Percentiles rank a stretch among this genome's conserved stretches.
Conservation (phyloP, 2,888 invertebrate genomes). For the Taphrorychus bicolor region DNA sequence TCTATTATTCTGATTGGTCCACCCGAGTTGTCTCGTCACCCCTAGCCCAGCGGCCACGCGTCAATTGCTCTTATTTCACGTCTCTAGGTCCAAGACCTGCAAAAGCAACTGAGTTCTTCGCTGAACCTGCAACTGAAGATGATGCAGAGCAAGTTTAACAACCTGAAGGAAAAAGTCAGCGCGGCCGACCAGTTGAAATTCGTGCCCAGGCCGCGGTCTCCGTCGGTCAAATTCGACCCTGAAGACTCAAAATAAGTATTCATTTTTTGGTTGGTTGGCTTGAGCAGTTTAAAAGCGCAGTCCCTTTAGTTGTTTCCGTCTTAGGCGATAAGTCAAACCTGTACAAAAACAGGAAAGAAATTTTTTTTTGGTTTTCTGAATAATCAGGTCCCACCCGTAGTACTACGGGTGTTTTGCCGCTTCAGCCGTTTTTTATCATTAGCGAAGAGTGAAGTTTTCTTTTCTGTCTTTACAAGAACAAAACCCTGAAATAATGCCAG, state of each 20-base stretch:
- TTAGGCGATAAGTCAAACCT: conserved; percentile 28
- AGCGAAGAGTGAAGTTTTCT: conserved; percentile 5
- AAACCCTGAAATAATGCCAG: conserved; percentile 37
- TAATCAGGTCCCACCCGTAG: background rate
- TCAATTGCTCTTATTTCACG: too few relatives aligned
- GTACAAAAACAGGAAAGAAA: conserved; percentile 39
- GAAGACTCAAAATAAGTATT: conserved; percentile 34
- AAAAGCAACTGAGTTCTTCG: conserved; percentile 78
- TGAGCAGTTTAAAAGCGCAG: conserved; percentile 8
- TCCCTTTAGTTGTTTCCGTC: background rate
- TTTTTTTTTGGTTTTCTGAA: conserved; percentile 7
- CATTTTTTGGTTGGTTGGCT: conserved; percentile 11
- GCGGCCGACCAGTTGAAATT: conserved; percentile 25
- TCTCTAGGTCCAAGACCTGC: conserved; percentile 72
- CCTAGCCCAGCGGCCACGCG: too few relatives aligned
- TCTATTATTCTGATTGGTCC: too few relatives aligned
- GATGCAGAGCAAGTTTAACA: conserved; percentile 78
- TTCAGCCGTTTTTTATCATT: conserved; percentile 7
- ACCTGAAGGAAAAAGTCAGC: conserved; percentile 68
- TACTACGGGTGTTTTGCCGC: conserved; percentile 15
- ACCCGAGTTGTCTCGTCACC: too few relatives aligned
- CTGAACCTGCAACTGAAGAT: conserved; percentile 74
- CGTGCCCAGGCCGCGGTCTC: conserved; percentile 1
- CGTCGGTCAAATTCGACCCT: conserved; percentile 9
- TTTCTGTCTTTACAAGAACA: conserved; percentile 20